These are phyloP conservation scores for Synchiropus splendidus DNA, from an alignment of 2,113 vertebrate species.

Conservation along the genomic window DNA sequence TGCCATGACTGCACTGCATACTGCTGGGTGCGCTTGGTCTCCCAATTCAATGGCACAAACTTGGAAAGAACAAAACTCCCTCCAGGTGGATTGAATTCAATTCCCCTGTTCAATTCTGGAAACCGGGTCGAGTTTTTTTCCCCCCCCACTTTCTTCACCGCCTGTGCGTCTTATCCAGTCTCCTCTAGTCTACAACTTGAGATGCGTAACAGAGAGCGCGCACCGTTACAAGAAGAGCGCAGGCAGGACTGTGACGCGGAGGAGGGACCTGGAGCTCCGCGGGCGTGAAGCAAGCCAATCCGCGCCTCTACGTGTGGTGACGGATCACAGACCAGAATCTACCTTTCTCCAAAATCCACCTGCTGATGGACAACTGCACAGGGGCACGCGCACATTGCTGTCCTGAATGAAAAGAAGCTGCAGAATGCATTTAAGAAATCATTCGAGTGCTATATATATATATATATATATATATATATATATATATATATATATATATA, in stretches of 20 bases:
- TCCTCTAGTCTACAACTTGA: constrained; percentile 47
- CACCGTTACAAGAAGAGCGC: constrained; percentile 50
- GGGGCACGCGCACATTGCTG: too few relatives aligned
- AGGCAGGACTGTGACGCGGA: constrained; percentile 21
- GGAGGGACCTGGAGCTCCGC: constrained; percentile 41
- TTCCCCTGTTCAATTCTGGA: too few relatives aligned
- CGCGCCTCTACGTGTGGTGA: constrained; percentile 17
- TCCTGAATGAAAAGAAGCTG: too few relatives aligned
- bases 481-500: too few relatives aligned
- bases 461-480: too few relatives aligned
- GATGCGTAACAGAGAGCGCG: constrained; percentile 35
- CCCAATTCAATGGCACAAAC: too few relatives aligned
- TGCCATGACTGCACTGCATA: constrained; percentile 93
- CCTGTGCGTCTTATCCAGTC: not conserved
- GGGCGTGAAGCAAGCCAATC: constrained; percentile 36
- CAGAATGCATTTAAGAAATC: too few relatives aligned
- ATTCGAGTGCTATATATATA: too few relatives aligned
- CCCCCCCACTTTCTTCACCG: too few relatives aligned
- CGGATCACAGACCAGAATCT: constrained; percentile 20
- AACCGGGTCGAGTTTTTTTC: too few relatives aligned
- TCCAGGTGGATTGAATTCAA: too few relatives aligned
- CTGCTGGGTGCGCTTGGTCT: constrained; percentile 71
- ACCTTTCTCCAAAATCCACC: constrained; percentile 16
- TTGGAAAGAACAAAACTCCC: too few relatives aligned
- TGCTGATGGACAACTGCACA: constrained; percentile 5